A percentile compares a stretch with the other conserved stretches of the same genome.
phyloP scores from a whole-genome alignment of 2,113 vertebrate species.

The Crotalus helleri region DNA sequence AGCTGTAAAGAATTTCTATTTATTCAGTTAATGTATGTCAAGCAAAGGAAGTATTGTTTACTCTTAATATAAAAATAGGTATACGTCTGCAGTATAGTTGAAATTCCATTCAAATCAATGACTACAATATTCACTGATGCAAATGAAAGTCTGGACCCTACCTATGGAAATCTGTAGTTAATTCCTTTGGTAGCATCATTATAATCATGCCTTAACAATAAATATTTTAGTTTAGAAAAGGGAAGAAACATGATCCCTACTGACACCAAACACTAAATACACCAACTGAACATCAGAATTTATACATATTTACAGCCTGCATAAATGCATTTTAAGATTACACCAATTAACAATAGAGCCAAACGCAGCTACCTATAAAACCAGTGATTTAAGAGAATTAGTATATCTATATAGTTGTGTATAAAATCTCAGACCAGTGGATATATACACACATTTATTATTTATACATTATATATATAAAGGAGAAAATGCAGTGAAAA shows the following conservation, averaged over 20 bases:
- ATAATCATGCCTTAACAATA: constrained; percentile 73
- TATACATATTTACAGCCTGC: constrained; percentile 62
- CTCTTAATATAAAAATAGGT: constrained; percentile 65
- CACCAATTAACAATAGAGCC: constrained; percentile 39
- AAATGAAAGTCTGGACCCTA: constrained; percentile 1
- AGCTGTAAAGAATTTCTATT: constrained; percentile 42
- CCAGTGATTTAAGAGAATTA: constrained; percentile 41
- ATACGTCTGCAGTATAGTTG: constrained; percentile 61
- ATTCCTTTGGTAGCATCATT: constrained; percentile 72
- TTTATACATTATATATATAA: constrained; percentile 48
- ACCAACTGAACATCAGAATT: constrained; percentile 54
- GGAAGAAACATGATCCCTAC: constrained; percentile 48
- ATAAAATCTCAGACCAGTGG: constrained; percentile 69
- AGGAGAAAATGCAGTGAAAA: constrained; percentile 44
- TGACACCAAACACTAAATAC: constrained; percentile 58
- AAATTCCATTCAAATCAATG: constrained; percentile 3
- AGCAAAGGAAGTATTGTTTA: constrained; percentile 47
- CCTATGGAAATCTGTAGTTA: constrained; percentile 45
- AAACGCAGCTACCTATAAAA: constrained; percentile 65
- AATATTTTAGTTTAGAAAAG: constrained; percentile 61
- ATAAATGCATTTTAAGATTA: constrained; percentile 47
- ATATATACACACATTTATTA: constrained; percentile 61
- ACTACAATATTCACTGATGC: not conserved
- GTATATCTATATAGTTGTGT: constrained; percentile 50
- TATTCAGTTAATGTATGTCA: constrained; percentile 47